Base-by-base conservation (phyloP, 2,797 vertebrate species). In the Gymnodraco acuticeps region DNA sequence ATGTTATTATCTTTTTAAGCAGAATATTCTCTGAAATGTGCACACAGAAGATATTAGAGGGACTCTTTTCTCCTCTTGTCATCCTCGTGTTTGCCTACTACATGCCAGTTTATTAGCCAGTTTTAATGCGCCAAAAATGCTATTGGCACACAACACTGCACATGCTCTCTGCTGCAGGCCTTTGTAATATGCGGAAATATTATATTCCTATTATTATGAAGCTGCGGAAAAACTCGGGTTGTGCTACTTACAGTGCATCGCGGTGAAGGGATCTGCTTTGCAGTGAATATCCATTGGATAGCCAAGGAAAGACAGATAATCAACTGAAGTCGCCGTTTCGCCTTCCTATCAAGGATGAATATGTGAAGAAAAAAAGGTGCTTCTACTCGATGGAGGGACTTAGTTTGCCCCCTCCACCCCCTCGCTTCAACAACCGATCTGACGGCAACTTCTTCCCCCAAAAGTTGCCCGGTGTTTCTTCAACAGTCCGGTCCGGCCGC, bases 281-380 rank as follows among this genome's bases (percentile, higher is more conserved):
- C 98, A 99, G 96, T 99, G 98, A 96, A 99, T 98, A 97, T 99
- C 98, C 98, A 99, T 99, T 94, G 97, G 97, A 96, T 97, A 96
- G 96, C 97, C 96, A 95, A 99, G 96, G 94, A 99, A 98, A 94
- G 98, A 97, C 80, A 97, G 96, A 95, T 96, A 97, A 96, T 98
- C 97, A 95, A 97, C 96, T 95, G 97, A 98, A 95, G 97, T 96
- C 97, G 98, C 98, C 98, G 98, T 98, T 93, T 98, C 98, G 97
- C 96, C 97, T 96, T 96, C 88, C 87, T 85, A 80, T 84, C 87
- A 62, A 83, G 86, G 87, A 78, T 88, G 88, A 85, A 91, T 91
- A 87, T 72, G 87, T 76, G 81, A 87, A 93, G 89, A 93, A 91
- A 91, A 79, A 88, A 80, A 78, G 66, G 46, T 50, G 77, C 72